These are phyloP conservation scores for Argyrosomus regius DNA, from an alignment of 2,797 vertebrate genomes.

Conservation along the genomic window DNA sequence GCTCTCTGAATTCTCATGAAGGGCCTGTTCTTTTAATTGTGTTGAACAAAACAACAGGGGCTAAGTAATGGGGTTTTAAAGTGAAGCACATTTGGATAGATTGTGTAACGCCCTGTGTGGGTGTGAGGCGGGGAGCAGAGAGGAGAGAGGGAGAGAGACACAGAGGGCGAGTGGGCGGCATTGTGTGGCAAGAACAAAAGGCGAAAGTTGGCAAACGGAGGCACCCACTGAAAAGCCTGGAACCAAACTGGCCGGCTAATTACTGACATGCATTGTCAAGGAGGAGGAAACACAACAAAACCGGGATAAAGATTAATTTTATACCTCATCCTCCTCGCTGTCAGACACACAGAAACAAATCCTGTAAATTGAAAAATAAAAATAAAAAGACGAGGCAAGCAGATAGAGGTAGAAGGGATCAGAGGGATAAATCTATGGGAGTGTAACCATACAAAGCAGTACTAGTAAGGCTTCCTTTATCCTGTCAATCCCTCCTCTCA, in stretches of 20 bases:
- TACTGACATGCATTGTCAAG: conserved; percentile 84
- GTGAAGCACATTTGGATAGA: conserved; percentile 83
- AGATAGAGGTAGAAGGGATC: conserved; percentile 75
- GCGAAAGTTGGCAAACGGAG: conserved; percentile 83
- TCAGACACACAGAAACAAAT: conserved; percentile 81
- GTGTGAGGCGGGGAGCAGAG: conserved; percentile 77
- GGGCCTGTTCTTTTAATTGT: conserved; percentile 86
- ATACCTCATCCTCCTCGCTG: conserved; percentile 81
- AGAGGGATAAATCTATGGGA: conserved; percentile 72
- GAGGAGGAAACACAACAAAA: conserved; percentile 82
- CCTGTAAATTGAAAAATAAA: conserved; percentile 83
- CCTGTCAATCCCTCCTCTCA: conserved; percentile 65
- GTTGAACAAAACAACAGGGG: conserved; percentile 85
- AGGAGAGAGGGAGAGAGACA: conserved; percentile 73
- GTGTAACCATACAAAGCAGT: conserved; percentile 65
- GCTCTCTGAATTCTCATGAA: conserved; percentile 82
- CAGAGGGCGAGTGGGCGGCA: conserved; percentile 80
- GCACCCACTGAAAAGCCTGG: conserved; percentile 80
- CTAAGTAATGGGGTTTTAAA: conserved; percentile 87
- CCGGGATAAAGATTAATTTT: conserved; percentile 86
- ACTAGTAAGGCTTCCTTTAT: conserved; percentile 68
- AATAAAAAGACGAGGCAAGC: conserved; percentile 55
- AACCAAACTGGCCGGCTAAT: conserved; percentile 86
- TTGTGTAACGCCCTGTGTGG: conserved; percentile 86
- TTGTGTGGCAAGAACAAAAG: conserved; percentile 85